phyloP scores from a whole-genome alignment of 2,113 vertebrate genomes.

The Propithecus coquereli region DNA sequence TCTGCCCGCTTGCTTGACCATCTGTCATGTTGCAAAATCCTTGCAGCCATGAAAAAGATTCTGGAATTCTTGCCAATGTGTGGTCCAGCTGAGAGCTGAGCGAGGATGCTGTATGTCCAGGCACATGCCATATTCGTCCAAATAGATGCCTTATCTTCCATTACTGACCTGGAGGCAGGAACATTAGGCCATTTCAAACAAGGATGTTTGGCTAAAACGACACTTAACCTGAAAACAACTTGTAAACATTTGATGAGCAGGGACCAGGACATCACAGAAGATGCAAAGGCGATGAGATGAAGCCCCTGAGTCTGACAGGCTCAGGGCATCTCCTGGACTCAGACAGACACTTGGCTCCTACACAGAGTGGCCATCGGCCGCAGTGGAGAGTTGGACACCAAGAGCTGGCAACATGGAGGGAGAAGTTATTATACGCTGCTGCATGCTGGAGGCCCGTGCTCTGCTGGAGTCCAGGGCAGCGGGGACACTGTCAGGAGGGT shows the following conservation, averaged over 20 bases:
- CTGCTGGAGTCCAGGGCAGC: neutral
- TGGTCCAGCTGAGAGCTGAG: neutral
- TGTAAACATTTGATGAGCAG: neutral
- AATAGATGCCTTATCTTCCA: neutral
- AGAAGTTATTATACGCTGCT: fast-evolving
- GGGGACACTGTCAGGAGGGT: neutral
- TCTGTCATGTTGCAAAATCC: too few relatives aligned
- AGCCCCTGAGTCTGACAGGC: neutral
- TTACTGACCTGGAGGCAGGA: neutral
- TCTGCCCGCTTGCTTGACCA: neutral
- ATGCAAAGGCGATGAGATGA: neutral
- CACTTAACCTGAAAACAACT: neutral
- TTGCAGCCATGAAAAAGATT: neutral
- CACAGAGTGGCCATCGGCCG: neutral
- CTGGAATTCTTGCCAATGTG: neutral
- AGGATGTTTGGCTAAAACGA: neutral
- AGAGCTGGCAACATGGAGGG: neutral
- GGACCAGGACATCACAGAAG: neutral
- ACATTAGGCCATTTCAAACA: neutral
- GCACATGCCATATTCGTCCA: fast-evolving
- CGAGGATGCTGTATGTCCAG: neutral
- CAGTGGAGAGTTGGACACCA: neutral
- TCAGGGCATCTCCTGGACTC: neutral
- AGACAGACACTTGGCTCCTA: neutral
- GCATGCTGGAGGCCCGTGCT: neutral